phyloP scores from a whole-genome alignment of 2,888 invertebrate genomes.

The Bellardia pandia region DNA sequence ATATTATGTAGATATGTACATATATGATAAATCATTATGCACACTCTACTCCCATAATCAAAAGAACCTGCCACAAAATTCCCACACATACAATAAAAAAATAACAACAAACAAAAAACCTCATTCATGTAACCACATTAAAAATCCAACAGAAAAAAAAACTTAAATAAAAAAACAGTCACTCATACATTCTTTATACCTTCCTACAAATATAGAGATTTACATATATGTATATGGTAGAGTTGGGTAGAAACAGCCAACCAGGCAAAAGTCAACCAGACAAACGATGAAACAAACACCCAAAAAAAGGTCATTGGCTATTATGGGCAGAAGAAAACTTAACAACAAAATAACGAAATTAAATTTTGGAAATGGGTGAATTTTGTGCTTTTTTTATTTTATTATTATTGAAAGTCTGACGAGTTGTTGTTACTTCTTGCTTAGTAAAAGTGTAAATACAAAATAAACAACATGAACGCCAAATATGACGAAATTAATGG shows the following conservation, averaged over 20 bases:
- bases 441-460: constrained; percentile 59
- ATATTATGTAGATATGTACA: too few relatives aligned
- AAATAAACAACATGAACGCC: neutral
- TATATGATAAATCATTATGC: constrained; percentile 4
- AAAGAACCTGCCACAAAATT: constrained; percentile 42
- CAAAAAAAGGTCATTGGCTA: constrained; percentile 66
- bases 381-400: neutral
- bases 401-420: constrained; percentile 36
- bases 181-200: constrained; percentile 21
- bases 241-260: constrained; percentile 10
- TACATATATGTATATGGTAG: neutral
- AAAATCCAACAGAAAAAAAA: constrained; percentile 25
- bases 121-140: constrained; percentile 27
- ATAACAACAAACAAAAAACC: constrained; percentile 12
- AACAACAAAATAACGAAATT: constrained; percentile 34
- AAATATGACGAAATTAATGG: constrained; percentile 52
- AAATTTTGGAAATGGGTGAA: constrained; percentile 57
- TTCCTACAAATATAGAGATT: neutral
- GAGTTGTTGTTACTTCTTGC: constrained; percentile 42
- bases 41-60: neutral
- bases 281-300: neutral
- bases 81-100: constrained; percentile 34
- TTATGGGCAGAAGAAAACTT: constrained; percentile 19
- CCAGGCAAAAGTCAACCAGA: constrained; percentile 8
- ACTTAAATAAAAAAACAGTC: neutral